Percentiles rank a stretch among this genome's conserved stretches.
Evolutionary conservation across 2,797 vertebrate species (phyloP).

Genomic region (Channa striata): DNA sequence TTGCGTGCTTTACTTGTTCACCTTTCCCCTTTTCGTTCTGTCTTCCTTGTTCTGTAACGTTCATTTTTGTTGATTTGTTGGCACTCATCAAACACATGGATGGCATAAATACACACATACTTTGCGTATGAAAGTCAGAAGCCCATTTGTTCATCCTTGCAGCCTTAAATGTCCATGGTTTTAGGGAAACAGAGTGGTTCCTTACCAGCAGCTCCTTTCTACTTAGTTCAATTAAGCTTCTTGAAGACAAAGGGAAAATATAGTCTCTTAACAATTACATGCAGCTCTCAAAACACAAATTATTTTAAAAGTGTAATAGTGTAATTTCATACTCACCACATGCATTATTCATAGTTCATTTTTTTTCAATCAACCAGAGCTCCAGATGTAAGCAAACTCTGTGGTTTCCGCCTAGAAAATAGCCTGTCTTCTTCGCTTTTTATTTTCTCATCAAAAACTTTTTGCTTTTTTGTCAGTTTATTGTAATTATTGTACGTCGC

Average conservation of each 20-base stretch:
- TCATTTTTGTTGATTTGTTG: constrained; percentile 17
- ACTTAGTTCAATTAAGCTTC: constrained; percentile 58
- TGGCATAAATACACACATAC: constrained; percentile 8
- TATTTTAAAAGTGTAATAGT: constrained; percentile 67
- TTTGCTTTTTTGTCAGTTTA: constrained; percentile 48
- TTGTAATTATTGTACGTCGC: constrained; percentile 61
- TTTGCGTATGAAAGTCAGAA: constrained; percentile 3
- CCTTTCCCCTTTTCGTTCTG: background rate
- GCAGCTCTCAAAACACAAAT: constrained; percentile 52
- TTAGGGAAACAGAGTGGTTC: constrained; percentile 43
- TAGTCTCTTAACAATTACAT: constrained; percentile 62
- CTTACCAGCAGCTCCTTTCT: constrained; percentile 41
- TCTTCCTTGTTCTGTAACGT: constrained; percentile 3
- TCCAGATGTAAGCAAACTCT: constrained; percentile 41
- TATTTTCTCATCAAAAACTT: constrained; percentile 45
- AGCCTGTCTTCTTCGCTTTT: constrained; percentile 12
- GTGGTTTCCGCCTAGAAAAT: constrained; percentile 18
- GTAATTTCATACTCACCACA: constrained; percentile 47
- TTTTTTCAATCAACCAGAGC: constrained; percentile 43
- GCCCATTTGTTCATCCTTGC: constrained; percentile 13
- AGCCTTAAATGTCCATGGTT: constrained; percentile 38
- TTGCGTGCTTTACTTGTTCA: background rate
- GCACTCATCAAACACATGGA: constrained; percentile 26
- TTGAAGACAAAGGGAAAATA: constrained; percentile 52
- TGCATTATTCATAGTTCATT: constrained; percentile 54